These are phyloP conservation scores for Forbesichthys agassizii DNA, from an alignment of 2,113 vertebrate species.

Conservation along the genomic window DNA sequence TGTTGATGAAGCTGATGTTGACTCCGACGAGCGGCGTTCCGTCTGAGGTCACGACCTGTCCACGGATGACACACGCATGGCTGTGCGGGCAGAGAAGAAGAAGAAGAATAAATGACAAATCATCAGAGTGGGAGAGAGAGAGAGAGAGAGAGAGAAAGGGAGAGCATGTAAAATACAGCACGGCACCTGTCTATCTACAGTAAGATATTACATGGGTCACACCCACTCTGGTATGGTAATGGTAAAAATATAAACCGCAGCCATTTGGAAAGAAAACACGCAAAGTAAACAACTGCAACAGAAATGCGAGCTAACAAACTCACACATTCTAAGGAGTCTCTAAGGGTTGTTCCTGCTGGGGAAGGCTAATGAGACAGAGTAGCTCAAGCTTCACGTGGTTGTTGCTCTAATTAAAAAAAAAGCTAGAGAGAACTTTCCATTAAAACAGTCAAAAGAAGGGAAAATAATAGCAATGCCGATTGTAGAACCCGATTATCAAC, in stretches of 20 bases:
- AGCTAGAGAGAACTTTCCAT: conserved; percentile 45
- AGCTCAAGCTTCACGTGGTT: conserved; percentile 52
- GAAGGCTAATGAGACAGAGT: conserved; percentile 65
- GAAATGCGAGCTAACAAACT: conserved; percentile 31
- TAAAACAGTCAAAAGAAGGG: conserved; percentile 32
- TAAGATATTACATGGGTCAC: not conserved
- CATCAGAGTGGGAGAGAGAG: not conserved
- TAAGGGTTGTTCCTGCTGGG: conserved; percentile 44
- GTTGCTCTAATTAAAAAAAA: conserved; percentile 69
- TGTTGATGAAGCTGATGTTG: conserved; percentile 96
- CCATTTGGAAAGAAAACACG: conserved; percentile 30
- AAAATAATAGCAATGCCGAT: conserved; percentile 57
- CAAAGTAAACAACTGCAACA: conserved; percentile 28
- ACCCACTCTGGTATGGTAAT: not conserved
- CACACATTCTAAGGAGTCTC: conserved; percentile 43
- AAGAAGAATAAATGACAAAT: conserved; percentile 2
- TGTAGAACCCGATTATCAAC: conserved; percentile 60
- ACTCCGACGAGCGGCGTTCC: conserved; percentile 97
- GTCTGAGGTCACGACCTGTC: conserved; percentile 95
- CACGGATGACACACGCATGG: conserved; percentile 94
- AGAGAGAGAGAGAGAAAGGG: not conserved
- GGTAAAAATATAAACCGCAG: conserved; percentile 5
- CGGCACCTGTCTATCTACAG: not conserved
- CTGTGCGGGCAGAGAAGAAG: conserved; percentile 64
- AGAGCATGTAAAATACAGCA: not conserved